Percentiles rank a stretch among this genome's conserved stretches.
Conservation (phyloP, 2,797 vertebrate species). For the Tenualosa ilisha region DNA sequence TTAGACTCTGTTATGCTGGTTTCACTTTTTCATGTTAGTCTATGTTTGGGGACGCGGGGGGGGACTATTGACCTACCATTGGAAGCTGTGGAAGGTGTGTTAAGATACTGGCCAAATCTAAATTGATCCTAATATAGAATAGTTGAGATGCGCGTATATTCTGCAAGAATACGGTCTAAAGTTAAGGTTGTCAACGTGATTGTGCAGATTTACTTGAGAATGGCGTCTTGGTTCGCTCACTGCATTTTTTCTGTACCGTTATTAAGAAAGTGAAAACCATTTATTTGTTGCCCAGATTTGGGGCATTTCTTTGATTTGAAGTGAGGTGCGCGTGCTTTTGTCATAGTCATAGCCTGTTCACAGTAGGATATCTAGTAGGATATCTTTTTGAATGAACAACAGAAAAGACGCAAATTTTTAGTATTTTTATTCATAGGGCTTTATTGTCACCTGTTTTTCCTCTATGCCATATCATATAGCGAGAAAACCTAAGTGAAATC, state of each 20-base stretch:
- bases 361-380: no score
- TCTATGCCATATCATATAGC: no score
- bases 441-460: no score
- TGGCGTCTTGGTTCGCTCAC: not conserved
- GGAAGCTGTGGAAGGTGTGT: not conserved
- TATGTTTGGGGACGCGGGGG: not conserved
- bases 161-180: not conserved
- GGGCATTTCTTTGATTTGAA: not conserved
- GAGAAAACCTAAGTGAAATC: no score
- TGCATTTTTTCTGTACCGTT: not conserved
- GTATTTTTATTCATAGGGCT: no score
- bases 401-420: no score
- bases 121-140: not conserved
- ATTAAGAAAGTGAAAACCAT: not conserved
- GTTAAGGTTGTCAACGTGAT: not conserved
- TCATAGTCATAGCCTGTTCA: not conserved
- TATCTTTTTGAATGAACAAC: no score
- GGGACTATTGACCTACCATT: not conserved
- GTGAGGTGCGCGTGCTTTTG: not conserved
- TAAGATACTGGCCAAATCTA: no score
- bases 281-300: no score
- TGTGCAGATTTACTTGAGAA: not conserved
- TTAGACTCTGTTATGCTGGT: not conserved
- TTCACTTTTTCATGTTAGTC: not conserved
- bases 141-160: not conserved